Conservation (phyloP, 2,888 invertebrate genomes). For the Hipparchia semele region DNA sequence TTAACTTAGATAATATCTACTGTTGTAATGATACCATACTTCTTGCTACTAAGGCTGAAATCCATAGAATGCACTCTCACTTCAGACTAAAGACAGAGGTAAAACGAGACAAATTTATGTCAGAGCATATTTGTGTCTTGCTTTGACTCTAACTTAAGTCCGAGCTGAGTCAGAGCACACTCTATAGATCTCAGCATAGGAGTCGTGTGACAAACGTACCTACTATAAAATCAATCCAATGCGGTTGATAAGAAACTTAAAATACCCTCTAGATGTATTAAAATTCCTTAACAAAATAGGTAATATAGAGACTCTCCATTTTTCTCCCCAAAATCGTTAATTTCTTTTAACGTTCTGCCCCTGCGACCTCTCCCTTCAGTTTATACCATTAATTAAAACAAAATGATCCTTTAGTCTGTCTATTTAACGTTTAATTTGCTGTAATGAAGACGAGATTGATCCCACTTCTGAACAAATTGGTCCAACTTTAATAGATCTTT, state of each 20-base stretch:
- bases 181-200: too few relatives aligned
- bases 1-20: too few relatives aligned
- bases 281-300: not conserved
- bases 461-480: conserved; percentile 31
- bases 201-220: too few relatives aligned
- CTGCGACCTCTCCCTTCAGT: conserved; percentile 27
- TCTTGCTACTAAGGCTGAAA: too few relatives aligned
- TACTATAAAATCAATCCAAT: not conserved
- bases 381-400: conserved; percentile 49
- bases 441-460: conserved; percentile 51
- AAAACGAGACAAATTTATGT: too few relatives aligned
- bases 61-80: too few relatives aligned
- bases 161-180: too few relatives aligned
- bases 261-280: too few relatives aligned
- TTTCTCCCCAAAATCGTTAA: conserved; percentile 19
- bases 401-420: conserved; percentile 65
- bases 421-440: conserved; percentile 64
- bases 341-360: conserved; percentile 17
- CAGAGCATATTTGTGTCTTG: too few relatives aligned
- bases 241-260: not conserved
- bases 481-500: conserved; percentile 56
- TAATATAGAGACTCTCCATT: not conserved
- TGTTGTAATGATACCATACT: too few relatives aligned
- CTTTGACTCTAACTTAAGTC: too few relatives aligned
- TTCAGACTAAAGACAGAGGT: too few relatives aligned